Evolutionary conservation across 2,797 vertebrate species (phyloP).

Genomic region (Paramormyrops hopkinsi): DNA sequence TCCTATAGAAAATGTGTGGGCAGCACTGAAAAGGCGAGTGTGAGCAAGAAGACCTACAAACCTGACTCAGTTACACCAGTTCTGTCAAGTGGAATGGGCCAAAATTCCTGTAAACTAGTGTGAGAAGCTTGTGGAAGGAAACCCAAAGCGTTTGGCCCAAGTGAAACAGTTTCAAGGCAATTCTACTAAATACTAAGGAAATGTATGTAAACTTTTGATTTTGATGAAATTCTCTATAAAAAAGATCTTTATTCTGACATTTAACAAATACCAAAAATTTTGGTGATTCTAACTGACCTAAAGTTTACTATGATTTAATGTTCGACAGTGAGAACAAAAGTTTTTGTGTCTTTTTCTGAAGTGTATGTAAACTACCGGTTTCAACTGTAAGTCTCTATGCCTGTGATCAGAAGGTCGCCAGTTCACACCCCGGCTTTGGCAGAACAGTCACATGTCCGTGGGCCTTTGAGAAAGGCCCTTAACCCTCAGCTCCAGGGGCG

Average conservation of each 20-base stretch:
- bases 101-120: background rate
- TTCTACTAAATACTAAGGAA: too few relatives aligned
- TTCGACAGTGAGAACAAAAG: background rate
- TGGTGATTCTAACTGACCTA: background rate
- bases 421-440: background rate
- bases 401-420: background rate
- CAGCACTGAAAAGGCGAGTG: background rate
- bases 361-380: background rate
- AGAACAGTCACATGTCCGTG: background rate
- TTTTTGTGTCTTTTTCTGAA: background rate
- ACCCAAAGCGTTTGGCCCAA: too few relatives aligned
- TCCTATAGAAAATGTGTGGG: background rate
- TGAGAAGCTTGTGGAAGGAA: background rate
- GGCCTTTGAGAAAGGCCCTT: background rate
- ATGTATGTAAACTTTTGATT: background rate
- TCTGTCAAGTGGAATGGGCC: background rate
- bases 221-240: background rate
- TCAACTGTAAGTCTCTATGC: background rate
- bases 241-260: background rate
- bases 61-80: background rate
- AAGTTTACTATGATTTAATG: too few relatives aligned
- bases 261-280: background rate
- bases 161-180: too few relatives aligned
- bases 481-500: background rate
- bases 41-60: background rate